A percentile compares a stretch with the other conserved stretches of the same genome.
These are phyloP conservation scores for Drosophila subquinaria DNA, from an alignment of 2,888 invertebrate species.

Conservation along the genomic window DNA sequence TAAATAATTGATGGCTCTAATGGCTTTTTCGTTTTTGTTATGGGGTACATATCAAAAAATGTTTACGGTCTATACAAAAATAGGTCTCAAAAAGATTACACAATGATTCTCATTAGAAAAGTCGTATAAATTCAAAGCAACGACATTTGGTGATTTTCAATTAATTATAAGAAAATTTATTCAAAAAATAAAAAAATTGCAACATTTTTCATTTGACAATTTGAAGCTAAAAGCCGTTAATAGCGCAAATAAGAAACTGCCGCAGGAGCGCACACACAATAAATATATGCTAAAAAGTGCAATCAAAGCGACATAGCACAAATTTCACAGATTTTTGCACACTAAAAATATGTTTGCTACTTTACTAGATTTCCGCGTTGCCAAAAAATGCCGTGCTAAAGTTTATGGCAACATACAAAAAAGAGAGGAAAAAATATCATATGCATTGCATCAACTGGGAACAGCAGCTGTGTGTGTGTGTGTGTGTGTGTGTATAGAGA, in stretches of 20 bases:
- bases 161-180: background rate
- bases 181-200: background rate
- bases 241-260: background rate
- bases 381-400: slow-evolving; percentile 55
- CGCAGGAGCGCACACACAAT: slow-evolving; percentile 18
- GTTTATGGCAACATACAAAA: slow-evolving; percentile 40
- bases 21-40: slow-evolving; percentile 16
- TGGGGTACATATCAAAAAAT: background rate
- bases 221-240: no score
- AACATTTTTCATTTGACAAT: no score
- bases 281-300: slow-evolving; percentile 55
- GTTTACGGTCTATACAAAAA: background rate
- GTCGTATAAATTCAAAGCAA: background rate
- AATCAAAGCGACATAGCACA: slow-evolving; percentile 65
- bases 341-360: slow-evolving; percentile 71
- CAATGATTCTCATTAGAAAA: background rate
- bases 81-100: background rate
- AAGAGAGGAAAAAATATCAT: slow-evolving; percentile 2
- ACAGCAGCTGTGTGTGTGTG: background rate
- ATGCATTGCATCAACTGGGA: slow-evolving; percentile 20
- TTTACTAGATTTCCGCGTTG: slow-evolving; percentile 35
- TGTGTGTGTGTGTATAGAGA: background rate
- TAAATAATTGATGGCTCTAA: slow-evolving; percentile 34
- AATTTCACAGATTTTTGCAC: slow-evolving; percentile 75
- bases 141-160: background rate